Conservation (phyloP, 2,888 invertebrate species). For the Embidobia sp. region DNA sequence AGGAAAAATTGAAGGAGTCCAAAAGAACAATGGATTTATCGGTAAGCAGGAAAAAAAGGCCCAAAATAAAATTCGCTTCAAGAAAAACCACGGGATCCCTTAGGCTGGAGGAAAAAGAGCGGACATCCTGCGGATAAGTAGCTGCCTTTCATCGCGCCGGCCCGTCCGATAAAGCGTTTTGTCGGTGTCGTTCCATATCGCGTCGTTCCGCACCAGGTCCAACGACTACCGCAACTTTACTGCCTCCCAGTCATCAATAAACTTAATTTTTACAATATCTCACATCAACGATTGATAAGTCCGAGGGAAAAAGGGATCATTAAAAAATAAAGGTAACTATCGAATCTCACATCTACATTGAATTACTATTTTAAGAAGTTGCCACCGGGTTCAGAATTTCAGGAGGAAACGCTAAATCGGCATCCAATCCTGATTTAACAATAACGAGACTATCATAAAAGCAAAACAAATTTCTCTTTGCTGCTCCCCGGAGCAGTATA, state of each 20-base stretch:
- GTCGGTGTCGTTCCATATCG: conserved; percentile 72
- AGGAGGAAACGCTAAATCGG: no score
- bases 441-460: background rate
- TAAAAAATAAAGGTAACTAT: no score
- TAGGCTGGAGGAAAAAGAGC: conserved; percentile 73
- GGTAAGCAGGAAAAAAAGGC: conserved; percentile 72
- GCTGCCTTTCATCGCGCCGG: conserved; percentile 77
- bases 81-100: conserved; percentile 80
- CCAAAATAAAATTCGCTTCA: conserved; percentile 80
- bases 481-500: conserved; percentile 44
- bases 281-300: conserved; percentile 22
- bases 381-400: no score
- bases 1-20: no score
- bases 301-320: background rate
- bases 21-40: no score
- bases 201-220: conserved; percentile 60
- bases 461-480: conserved; percentile 15
- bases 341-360: no score
- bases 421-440: no score
- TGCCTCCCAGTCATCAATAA: conserved; percentile 41
- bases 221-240: conserved; percentile 62
- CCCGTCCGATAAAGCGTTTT: conserved; percentile 74
- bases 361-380: no score
- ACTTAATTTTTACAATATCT: conserved; percentile 29
- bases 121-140: conserved; percentile 76